Conservation (phyloP, 2,797 vertebrate genomes). For the Tokudaia muenninki region DNA sequence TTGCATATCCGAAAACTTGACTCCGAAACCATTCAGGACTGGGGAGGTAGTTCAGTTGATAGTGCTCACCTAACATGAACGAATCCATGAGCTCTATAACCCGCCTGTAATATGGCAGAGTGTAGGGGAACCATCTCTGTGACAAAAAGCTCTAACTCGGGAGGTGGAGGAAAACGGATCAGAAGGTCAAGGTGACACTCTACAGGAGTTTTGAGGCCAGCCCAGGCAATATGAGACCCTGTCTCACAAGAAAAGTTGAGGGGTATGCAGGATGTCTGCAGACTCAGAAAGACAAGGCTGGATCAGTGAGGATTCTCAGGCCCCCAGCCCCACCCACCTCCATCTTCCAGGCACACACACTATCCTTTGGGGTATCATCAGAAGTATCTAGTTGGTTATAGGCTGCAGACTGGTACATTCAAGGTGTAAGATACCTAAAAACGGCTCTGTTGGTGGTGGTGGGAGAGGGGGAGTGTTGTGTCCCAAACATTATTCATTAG, state of each 20-base stretch:
- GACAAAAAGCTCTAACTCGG: background rate
- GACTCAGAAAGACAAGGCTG: background rate
- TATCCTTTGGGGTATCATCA: background rate
- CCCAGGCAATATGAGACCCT: background rate
- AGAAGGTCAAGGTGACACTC: background rate
- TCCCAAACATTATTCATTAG: slow-evolving; percentile 46
- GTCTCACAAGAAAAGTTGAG: background rate
- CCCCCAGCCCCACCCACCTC: background rate
- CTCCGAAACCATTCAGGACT: background rate
- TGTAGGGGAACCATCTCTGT: background rate
- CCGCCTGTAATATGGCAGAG: background rate
- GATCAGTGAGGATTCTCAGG: background rate
- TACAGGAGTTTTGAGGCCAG: background rate
- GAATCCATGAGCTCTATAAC: background rate
- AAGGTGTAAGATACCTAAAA: slow-evolving; percentile 2
- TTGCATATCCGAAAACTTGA: background rate
- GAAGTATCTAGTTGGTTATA: background rate
- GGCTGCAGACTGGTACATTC: background rate
- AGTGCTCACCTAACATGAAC: background rate
- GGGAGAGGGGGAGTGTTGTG: background rate
- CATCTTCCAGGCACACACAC: background rate
- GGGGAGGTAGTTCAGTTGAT: background rate
- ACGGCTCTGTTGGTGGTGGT: background rate
- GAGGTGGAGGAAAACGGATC: background rate
- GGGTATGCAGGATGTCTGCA: background rate